These are phyloP conservation scores for Diogma glabrata DNA, from an alignment of 2,888 invertebrate genomes.

Conservation along the genomic window DNA sequence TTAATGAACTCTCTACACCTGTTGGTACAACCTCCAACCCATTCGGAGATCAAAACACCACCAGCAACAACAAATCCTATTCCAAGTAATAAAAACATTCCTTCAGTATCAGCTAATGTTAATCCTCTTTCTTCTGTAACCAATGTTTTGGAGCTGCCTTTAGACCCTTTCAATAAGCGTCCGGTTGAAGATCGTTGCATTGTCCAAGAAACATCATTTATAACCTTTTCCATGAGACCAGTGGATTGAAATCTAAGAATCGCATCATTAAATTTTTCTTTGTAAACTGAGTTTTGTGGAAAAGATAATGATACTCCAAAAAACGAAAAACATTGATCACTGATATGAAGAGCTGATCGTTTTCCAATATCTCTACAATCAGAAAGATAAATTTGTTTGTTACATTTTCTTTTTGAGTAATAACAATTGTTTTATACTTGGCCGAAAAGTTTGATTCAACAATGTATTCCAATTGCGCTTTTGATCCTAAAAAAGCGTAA, in stretches of 20 bases:
- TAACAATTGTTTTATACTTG: constrained; percentile 35
- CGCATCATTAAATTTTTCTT: constrained; percentile 46
- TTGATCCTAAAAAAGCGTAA: constrained; percentile 65
- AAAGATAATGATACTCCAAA: constrained; percentile 56
- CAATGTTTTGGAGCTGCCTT: background rate
- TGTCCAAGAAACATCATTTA: constrained; percentile 59
- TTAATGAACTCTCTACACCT: constrained; percentile 39
- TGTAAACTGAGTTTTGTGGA: constrained; percentile 52
- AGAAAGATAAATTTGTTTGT: background rate
- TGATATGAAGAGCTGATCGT: constrained; percentile 56
- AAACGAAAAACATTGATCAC: constrained; percentile 61
- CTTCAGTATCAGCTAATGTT: constrained; percentile 69
- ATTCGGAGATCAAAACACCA: constrained; percentile 52
- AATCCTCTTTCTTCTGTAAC: constrained; percentile 55
- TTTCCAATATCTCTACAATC: constrained; percentile 38
- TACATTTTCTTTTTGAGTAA: constrained; percentile 4
- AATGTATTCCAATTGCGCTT: constrained; percentile 57
- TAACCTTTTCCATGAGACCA: constrained; percentile 55
- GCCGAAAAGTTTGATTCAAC: constrained; percentile 58
- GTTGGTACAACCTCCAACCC: constrained; percentile 55
- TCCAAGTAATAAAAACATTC: constrained; percentile 64
- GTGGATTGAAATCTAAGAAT: constrained; percentile 51
- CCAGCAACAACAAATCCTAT: constrained; percentile 56
- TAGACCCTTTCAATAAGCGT: constrained; percentile 47
- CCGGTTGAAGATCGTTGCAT: constrained; percentile 52